Conservation (phyloP, 2,888 invertebrate genomes). For the Drosophila tanythrix region DNA sequence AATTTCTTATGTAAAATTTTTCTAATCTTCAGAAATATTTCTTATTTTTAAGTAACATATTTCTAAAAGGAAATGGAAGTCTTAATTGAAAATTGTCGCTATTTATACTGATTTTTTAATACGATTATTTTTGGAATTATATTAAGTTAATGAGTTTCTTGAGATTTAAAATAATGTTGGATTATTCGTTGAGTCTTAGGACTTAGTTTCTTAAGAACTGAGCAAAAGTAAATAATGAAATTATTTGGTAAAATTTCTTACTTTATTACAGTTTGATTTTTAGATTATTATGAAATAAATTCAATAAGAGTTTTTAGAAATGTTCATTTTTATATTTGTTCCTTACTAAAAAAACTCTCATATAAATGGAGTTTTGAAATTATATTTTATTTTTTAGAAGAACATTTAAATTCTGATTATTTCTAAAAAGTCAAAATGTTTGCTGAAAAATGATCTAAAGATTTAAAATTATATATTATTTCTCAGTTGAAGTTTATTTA, state of each 20-base stretch:
- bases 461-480: background rate
- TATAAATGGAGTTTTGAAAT: background rate
- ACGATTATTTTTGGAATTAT: background rate
- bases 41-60: rapidly evolving
- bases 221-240: background rate
- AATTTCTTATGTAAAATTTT: background rate
- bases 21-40: background rate
- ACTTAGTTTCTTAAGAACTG: background rate
- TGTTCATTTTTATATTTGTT: background rate
- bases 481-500: background rate
- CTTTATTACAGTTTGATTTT: background rate
- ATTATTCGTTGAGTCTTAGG: background rate
- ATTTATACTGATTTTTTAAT: background rate
- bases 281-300: background rate
- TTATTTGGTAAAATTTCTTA: background rate
- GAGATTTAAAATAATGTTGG: background rate
- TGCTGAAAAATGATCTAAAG: background rate
- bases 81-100: background rate
- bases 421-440: rapidly evolving
- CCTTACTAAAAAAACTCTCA: background rate
- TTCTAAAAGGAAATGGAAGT: background rate
- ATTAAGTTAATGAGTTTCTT: background rate
- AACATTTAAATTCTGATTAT: background rate
- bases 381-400: background rate
- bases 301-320: background rate